Evolutionary conservation across 2,797 vertebrate species (phyloP).

Genomic region (Picus viridis): DNA sequence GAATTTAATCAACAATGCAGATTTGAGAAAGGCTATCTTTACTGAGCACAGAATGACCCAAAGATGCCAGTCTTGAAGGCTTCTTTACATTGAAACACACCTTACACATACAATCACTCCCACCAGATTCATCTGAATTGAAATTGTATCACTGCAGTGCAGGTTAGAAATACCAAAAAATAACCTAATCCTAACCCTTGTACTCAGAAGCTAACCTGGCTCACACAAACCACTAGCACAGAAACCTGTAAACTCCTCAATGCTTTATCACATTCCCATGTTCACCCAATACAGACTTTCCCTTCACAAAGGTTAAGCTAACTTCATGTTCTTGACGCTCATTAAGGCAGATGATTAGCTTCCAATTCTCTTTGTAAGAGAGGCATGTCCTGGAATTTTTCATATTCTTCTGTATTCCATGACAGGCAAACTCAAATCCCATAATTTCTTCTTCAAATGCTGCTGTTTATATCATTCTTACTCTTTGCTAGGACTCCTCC

Average conservation of each 20-base stretch:
- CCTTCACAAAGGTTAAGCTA: neutral
- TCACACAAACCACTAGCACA: neutral
- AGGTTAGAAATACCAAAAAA: neutral
- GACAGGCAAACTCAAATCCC: neutral
- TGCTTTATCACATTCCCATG: neutral
- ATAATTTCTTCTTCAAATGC: neutral
- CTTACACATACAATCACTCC: neutral
- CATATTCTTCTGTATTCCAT: neutral
- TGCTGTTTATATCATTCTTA: neutral
- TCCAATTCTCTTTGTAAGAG: neutral
- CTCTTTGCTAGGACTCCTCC: neutral
- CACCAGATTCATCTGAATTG: neutral
- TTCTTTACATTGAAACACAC: neutral
- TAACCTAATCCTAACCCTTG: neutral
- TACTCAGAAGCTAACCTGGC: neutral
- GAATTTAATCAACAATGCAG: neutral
- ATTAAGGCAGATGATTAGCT: neutral
- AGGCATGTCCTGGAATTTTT: accelerated
- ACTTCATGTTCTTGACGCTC: neutral
- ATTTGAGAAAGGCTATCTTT: neutral
- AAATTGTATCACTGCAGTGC: neutral
- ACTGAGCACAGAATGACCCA: neutral
- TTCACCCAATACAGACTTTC: neutral
- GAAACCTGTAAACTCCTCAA: neutral
- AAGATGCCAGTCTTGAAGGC: neutral